phyloP scores from a whole-genome alignment of 2,113 vertebrate species.

The Pitta sordida region DNA sequence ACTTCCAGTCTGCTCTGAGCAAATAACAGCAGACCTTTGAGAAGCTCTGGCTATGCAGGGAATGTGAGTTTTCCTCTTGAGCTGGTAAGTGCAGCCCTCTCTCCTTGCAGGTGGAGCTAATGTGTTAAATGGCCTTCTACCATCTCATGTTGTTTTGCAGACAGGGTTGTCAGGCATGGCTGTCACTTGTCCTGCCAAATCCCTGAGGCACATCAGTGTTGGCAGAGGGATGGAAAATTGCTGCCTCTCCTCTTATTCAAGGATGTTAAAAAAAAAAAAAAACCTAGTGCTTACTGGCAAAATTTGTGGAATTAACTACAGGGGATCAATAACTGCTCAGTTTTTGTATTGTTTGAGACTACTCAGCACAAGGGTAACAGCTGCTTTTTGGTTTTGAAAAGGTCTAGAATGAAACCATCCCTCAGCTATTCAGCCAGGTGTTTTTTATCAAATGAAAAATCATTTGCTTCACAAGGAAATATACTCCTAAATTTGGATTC shows the following conservation, averaged over 20 bases:
- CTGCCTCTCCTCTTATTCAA: background rate
- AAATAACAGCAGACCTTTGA: background rate
- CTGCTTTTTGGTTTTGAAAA: background rate
- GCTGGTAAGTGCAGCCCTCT: accelerated
- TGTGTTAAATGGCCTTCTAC: background rate
- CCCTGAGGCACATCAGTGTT: background rate
- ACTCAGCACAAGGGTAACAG: background rate
- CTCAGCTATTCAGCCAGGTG: background rate
- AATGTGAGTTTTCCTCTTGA: background rate
- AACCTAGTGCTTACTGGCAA: background rate
- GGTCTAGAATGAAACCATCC: background rate
- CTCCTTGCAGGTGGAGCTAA: background rate
- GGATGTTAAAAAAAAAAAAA: background rate
- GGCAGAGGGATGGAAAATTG: background rate
- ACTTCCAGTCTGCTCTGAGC: background rate
- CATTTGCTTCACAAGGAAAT: background rate
- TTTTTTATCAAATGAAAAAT: background rate
- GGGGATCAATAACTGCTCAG: background rate
- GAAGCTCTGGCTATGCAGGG: background rate
- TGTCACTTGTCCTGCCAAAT: background rate
- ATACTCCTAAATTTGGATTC: background rate
- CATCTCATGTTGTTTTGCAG: background rate
- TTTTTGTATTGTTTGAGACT: background rate
- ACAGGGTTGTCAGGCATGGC: background rate
- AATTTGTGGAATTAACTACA: background rate